These are phyloP conservation scores for Aurelia sp. DNA, from an alignment of 30 jellyfish, hydroid and myxozoan species.

Conservation along the genomic window DNA sequence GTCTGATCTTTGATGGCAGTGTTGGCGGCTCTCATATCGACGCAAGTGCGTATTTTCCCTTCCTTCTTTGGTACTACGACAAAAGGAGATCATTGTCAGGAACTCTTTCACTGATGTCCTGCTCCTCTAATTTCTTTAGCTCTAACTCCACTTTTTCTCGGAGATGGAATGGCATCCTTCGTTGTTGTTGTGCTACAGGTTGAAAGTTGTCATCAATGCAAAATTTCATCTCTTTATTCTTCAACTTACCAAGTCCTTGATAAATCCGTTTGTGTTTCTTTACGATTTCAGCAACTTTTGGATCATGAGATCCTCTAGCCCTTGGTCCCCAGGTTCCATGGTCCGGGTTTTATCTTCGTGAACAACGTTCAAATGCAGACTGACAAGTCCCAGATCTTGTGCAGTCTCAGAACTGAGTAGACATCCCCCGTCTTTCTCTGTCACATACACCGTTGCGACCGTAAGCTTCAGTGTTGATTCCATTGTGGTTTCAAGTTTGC, in stretches of 20 bases:
- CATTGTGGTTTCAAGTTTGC: constrained; percentile 24
- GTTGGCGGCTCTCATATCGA: no score
- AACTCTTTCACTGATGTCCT: constrained; percentile 48
- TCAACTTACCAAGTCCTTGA: constrained; percentile 43
- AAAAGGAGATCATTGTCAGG: constrained; percentile 45
- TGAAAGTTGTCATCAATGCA: constrained; percentile 9
- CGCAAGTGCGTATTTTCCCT: no score
- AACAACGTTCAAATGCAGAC: constrained; percentile 4
- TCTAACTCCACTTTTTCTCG: constrained; percentile 46
- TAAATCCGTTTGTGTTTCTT: constrained; percentile 1
- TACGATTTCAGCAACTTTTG: constrained; percentile 13
- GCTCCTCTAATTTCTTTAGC: constrained; percentile 15
- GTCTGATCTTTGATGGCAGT: no score
- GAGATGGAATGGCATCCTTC: no score
- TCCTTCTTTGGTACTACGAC: no score
- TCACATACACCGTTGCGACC: constrained; percentile 42
- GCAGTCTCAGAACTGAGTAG: constrained; percentile 46
- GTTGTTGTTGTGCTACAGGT: constrained; percentile 60
- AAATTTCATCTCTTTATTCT: constrained; percentile 7
- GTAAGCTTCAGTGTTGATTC: constrained; percentile 16
- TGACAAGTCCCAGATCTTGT: constrained; percentile 33
- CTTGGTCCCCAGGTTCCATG: constrained; percentile 5
- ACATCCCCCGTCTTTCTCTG: constrained; percentile 59
- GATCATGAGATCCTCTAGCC: constrained; percentile 9
- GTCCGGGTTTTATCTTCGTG: constrained; percentile 26